Conservation (phyloP, 2,113 vertebrate species). For the Acrocephalus arundinaceus region DNA sequence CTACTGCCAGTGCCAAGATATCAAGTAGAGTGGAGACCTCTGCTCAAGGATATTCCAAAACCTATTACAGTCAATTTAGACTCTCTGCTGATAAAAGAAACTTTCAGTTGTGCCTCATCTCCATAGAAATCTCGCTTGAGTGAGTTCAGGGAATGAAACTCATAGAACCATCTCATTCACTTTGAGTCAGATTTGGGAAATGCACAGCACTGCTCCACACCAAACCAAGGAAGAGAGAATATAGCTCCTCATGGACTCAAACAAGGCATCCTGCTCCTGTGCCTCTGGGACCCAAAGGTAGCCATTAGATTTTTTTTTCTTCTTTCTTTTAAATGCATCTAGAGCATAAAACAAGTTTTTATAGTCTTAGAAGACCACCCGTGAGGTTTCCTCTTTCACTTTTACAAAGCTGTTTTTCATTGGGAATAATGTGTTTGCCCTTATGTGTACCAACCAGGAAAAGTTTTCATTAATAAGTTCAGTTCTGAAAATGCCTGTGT, state of each 20-base stretch:
- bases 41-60: background rate
- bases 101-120: background rate
- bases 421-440: background rate
- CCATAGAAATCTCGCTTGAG: background rate
- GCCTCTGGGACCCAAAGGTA: background rate
- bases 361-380: constrained; percentile 10
- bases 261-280: background rate
- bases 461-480: background rate
- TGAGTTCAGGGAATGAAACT: background rate
- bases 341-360: background rate
- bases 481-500: background rate
- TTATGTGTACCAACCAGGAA: background rate
- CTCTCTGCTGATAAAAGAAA: background rate
- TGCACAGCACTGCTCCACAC: background rate
- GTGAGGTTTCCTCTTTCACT: background rate
- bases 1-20: background rate
- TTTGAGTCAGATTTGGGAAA: background rate
- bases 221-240: background rate
- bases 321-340: background rate
- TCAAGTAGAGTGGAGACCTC: background rate
- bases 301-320: no score
- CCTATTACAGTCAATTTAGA: background rate
- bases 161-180: background rate
- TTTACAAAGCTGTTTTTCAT: constrained; percentile 40
- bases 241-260: background rate